phyloP scores from a whole-genome alignment of 2,797 vertebrate species.

The Mormyrops boulengeri region DNA sequence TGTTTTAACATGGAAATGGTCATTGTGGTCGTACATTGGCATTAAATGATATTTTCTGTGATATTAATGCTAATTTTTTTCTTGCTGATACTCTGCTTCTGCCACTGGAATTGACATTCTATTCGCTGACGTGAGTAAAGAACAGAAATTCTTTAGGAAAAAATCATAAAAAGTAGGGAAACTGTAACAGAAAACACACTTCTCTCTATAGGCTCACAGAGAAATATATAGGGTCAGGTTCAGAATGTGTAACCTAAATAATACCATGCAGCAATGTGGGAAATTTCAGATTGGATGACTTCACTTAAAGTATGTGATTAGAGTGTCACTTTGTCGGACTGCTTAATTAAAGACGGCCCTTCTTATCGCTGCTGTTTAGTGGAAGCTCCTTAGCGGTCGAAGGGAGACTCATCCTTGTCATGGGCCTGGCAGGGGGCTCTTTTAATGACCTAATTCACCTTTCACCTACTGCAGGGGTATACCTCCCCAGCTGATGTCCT shows the following conservation, averaged over 20 bases:
- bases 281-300: conserved; percentile 58
- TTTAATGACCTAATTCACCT: not conserved
- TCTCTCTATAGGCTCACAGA: not conserved
- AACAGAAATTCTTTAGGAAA: not conserved
- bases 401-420: not conserved
- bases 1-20: not conserved
- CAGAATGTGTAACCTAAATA: not conserved
- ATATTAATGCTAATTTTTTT: not conserved
- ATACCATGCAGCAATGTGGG: not conserved
- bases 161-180: not conserved
- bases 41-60: not conserved
- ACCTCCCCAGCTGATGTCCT: not conserved
- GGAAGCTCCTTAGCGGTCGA: not conserved
- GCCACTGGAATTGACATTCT: not conserved
- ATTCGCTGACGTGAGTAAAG: not conserved
- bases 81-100: not conserved
- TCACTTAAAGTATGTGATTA: conserved; percentile 67
- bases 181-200: not conserved
- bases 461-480: not conserved
- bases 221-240: not conserved
- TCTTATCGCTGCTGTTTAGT: conserved; percentile 45
- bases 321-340: conserved; percentile 62
- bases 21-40: not conserved
- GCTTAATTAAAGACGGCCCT: conserved; percentile 64
- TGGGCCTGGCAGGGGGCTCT: no score